Base-by-base conservation (phyloP, 2,888 invertebrate genomes). In the Sympetrum striolatum region DNA sequence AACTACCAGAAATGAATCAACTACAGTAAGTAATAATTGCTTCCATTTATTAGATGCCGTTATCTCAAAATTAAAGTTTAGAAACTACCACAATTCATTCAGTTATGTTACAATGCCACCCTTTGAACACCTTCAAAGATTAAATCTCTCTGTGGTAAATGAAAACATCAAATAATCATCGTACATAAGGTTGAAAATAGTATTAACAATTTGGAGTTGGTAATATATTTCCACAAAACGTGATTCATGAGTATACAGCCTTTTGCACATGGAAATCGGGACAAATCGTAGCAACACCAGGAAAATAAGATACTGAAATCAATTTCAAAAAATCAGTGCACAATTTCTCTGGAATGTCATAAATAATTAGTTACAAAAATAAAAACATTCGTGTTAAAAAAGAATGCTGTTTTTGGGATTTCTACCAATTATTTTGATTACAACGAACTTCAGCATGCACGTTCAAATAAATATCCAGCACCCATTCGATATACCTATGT, bases 311-410 rank as follows among this genome's bases (percentile, higher is more conserved):
- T 10, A 44, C 44, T 58, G 35, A 53, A 82, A 35, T 53, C 58
- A 82, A 82, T 53, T 12, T 12, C 53, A 58, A 58, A 35, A 60
- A 82, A 58, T 82, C 22, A 86, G 60, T 82, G 6, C 58, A 86
- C 39, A 18, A 31, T 64, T 35, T 37, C 53, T 64, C 64, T 86
- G 86, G 86, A 86, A 86, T 86, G 86, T 86, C 60, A 86, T 86
- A 86, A 86, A 86, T 86, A 86, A 86, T 86, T 60, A 86, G 86
- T 86, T 86, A 86, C 58, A 86, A 86, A 86, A 86, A 86, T 86
- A 86, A 86, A 86, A 86, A 86, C 58, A 86, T 86, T 35, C 86
- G 53, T 64, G 64, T 86, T 64, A 86, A 53, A 39, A 44, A 53
- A 60, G 58, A 86, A 86, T 86, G 58, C 86, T 39, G 37, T 37